phyloP scores from a whole-genome alignment of 2,113 vertebrate genomes.

The Clarias macrocephalus region DNA sequence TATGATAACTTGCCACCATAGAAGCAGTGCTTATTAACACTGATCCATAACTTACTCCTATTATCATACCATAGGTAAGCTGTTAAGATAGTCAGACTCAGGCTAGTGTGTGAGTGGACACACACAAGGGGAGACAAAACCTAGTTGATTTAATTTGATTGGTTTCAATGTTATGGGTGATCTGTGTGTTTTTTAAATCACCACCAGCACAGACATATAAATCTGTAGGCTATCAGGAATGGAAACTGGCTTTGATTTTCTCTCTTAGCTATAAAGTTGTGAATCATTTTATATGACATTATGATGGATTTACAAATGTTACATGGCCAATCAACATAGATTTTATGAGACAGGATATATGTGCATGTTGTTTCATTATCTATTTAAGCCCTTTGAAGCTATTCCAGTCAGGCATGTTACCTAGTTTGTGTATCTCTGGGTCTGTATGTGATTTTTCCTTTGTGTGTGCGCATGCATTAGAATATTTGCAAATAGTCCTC shows the following conservation, averaged over 20 bases:
- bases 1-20: no score
- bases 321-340: slow-evolving; percentile 70
- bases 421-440: neutral
- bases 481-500: slow-evolving; percentile 24
- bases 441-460: slow-evolving; percentile 21
- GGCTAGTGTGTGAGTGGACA: slow-evolving; percentile 41
- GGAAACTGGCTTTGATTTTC: slow-evolving; percentile 49
- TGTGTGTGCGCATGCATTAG: slow-evolving; percentile 1
- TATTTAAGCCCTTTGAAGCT: slow-evolving; percentile 59
- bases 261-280: slow-evolving; percentile 57
- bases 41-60: no score
- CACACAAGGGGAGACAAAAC: no score
- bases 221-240: slow-evolving; percentile 36
- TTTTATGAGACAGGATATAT: slow-evolving; percentile 68
- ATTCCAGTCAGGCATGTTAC: slow-evolving; percentile 30
- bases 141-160: no score
- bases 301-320: slow-evolving; percentile 63
- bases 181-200: neutral
- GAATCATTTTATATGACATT: slow-evolving; percentile 63
- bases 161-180: no score
- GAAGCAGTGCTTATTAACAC: no score
- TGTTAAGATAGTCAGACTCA: slow-evolving; percentile 65
- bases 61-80: no score
- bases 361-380: slow-evolving; percentile 69
- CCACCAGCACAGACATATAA: slow-evolving; percentile 4